These are phyloP conservation scores for Zelostemma sp. DNA, from an alignment of 1,140 invertebrate genomes.

Conservation along the genomic window DNA sequence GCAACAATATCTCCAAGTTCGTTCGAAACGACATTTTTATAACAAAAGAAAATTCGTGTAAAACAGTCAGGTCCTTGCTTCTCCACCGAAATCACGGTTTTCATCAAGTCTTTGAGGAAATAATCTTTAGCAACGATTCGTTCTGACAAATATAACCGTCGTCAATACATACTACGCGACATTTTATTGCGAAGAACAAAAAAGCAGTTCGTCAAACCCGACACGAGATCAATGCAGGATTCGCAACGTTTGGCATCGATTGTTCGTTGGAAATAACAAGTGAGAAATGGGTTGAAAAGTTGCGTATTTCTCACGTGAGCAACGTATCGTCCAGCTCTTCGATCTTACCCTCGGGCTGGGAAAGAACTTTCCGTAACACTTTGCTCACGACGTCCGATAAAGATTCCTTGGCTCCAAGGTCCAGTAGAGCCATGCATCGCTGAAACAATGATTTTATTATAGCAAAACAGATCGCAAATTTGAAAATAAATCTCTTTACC, in stretches of 20 bases:
- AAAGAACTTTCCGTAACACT: conserved; percentile 80
- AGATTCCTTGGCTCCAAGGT: conserved; percentile 89
- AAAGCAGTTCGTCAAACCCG: background rate
- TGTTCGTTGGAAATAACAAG: conserved; percentile 11
- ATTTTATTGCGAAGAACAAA: background rate
- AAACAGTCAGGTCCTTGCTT: no score
- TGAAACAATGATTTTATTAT: conserved; percentile 65
- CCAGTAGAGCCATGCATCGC: conserved; percentile 82
- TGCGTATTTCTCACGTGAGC: conserved; percentile 75
- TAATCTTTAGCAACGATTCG: no score
- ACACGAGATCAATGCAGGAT: background rate
- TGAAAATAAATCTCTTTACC: no score
- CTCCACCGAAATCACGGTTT: no score
- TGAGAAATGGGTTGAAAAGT: conserved; percentile 22
- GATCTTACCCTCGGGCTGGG: conserved; percentile 83
- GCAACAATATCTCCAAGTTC: no score
- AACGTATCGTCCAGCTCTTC: conserved; percentile 94
- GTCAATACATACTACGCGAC: background rate
- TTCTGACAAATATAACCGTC: background rate
- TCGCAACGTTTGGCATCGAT: no score
- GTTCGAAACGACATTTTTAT: no score
- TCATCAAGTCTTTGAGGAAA: no score
- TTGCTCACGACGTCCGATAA: conserved; percentile 90
- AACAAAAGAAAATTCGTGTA: no score
- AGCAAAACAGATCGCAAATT: no score